phyloP scores from a whole-genome alignment of 1,140 invertebrate genomes.

The Mycetomoellerius zeteki region DNA sequence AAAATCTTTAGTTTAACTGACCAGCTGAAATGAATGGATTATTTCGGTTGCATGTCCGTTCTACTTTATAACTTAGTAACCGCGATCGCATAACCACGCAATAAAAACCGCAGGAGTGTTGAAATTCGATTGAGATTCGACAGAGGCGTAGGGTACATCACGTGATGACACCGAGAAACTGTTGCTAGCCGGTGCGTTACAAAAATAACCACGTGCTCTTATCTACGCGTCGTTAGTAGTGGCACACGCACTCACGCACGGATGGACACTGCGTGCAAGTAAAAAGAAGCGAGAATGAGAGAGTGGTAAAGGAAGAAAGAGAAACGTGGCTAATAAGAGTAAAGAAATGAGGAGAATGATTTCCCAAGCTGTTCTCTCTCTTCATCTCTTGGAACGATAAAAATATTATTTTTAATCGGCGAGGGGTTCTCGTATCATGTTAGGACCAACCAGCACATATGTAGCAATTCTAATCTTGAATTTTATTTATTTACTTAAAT shows the following conservation, averaged over 20 bases:
- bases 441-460: neutral
- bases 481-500: constrained; percentile 24
- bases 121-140: constrained; percentile 46
- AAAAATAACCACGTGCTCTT: constrained; percentile 78
- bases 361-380: constrained; percentile 42
- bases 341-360: constrained; percentile 39
- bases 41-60: neutral
- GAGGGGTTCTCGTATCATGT: constrained; percentile 45
- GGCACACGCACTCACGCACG: constrained; percentile 59
- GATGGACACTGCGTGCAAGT: constrained; percentile 37
- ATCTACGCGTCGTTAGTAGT: constrained; percentile 71
- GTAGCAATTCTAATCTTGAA: constrained; percentile 42
- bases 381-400: constrained; percentile 64
- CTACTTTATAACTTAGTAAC: constrained; percentile 1
- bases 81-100: neutral
- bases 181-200: constrained; percentile 79
- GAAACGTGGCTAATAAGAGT: constrained; percentile 37
- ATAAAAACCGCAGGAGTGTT: constrained; percentile 1
- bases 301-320: neutral
- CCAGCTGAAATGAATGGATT: neutral
- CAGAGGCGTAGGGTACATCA: constrained; percentile 31
- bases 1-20: neutral
- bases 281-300: constrained; percentile 17
- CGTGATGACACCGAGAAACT: constrained; percentile 71
- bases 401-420: constrained; percentile 75